These are phyloP conservation scores for Platypus cylindrus DNA, from an alignment of 2,888 invertebrate species.

Conservation along the genomic window DNA sequence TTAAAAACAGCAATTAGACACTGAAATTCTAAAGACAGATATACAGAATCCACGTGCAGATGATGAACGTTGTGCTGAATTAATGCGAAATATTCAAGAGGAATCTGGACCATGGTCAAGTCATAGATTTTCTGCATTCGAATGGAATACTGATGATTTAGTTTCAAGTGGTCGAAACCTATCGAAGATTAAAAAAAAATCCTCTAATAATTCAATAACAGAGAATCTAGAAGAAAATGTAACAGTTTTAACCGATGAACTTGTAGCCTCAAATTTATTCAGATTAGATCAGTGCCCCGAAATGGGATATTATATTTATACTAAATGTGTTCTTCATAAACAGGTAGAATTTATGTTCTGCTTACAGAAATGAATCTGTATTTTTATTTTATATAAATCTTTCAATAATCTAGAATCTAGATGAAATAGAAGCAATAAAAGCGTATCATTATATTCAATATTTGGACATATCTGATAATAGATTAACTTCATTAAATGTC, in stretches of 20 bases:
- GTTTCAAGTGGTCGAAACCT: slow-evolving; percentile 18
- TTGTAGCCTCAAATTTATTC: slow-evolving; percentile 40
- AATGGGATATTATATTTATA: slow-evolving; percentile 40
- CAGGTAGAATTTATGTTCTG: slow-evolving; percentile 12
- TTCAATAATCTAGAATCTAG: slow-evolving; percentile 30
- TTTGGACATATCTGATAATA: slow-evolving; percentile 46
- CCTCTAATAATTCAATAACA: slow-evolving; percentile 14
- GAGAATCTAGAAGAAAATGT: slow-evolving; percentile 24
- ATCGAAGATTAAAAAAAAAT: slow-evolving; percentile 13
- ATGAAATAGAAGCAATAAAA: slow-evolving; percentile 39
- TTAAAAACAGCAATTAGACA: too few relatives aligned
- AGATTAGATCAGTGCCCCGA: slow-evolving; percentile 44
- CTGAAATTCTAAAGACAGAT: too few relatives aligned
- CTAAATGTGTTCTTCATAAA: slow-evolving; percentile 35
- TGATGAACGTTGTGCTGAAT: slow-evolving; percentile 4
- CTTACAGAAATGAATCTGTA: neutral
- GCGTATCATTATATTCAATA: slow-evolving; percentile 47
- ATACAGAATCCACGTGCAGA: neutral
- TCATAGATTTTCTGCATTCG: slow-evolving; percentile 8
- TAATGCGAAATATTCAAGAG: slow-evolving; percentile 6
- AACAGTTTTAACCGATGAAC: slow-evolving; percentile 41
- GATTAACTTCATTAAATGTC: slow-evolving; percentile 38
- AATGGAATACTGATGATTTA: slow-evolving; percentile 12
- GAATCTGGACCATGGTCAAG: slow-evolving; percentile 17
- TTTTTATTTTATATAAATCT: neutral